These are phyloP conservation scores for Drosophila pseudotalamancana DNA, from an alignment of 2,888 invertebrate genomes.

Conservation along the genomic window DNA sequence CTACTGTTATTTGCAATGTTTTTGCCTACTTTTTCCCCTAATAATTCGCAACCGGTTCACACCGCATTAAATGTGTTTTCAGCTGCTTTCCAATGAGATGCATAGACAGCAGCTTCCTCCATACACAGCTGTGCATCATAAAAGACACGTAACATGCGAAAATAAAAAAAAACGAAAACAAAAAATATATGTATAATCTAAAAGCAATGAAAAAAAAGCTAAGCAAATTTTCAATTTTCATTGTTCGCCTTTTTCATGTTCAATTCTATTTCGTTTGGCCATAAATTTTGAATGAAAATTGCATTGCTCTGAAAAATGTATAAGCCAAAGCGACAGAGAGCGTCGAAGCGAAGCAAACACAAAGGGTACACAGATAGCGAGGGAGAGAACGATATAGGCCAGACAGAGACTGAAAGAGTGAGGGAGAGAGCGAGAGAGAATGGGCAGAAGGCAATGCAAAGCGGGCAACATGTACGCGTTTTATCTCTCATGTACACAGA, in stretches of 20 bases:
- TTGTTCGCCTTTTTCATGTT: constrained; percentile 67
- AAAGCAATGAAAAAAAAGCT: too few species aligned
- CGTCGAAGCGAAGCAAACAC: constrained; percentile 7
- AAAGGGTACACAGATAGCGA: neutral
- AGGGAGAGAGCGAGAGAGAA: constrained; percentile 2
- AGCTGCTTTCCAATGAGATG: constrained; percentile 17
- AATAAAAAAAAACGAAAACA: neutral
- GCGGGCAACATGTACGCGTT: constrained; percentile 56
- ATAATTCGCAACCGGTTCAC: constrained; percentile 15
- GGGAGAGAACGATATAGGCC: neutral
- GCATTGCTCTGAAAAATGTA: constrained; percentile 63
- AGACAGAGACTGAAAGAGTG: neutral
- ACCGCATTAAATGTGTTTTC: neutral
- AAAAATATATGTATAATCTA: too few species aligned
- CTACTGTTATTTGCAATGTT: neutral
- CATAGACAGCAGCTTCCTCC: constrained; percentile 40
- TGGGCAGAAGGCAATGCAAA: constrained; percentile 38
- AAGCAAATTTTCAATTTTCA: constrained; percentile 64
- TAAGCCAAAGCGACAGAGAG: constrained; percentile 35
- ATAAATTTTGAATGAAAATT: constrained; percentile 78
- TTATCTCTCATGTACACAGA: constrained; percentile 68
- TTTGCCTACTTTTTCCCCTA: neutral
- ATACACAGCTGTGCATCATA: constrained; percentile 32
- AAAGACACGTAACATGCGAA: constrained; percentile 32
- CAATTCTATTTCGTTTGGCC: constrained; percentile 71